Base-by-base conservation (phyloP, 2,888 invertebrate genomes). In the Morpho deidamia region DNA sequence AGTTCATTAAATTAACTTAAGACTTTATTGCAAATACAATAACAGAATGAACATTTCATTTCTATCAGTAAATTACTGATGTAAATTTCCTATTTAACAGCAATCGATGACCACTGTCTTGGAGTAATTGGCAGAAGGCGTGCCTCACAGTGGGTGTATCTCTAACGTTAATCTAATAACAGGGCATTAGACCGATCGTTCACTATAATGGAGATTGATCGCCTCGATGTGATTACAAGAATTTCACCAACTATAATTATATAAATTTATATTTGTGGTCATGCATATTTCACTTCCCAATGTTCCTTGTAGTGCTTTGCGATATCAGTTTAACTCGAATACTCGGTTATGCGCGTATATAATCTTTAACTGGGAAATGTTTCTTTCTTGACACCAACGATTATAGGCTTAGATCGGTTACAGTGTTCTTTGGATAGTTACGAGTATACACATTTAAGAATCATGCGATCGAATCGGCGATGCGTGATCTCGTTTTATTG, bases 121-220 rank as follows among this genome's bases (percentile, higher is more conserved):
- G 33, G 33, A n/a, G 9, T 48, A 55, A 49, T 51, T 39, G 45
- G 40, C 40, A 51, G 45, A 10, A 44, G 55, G 44, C 39, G 49
- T 35, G 49, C 34, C 42, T 12, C 34, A 2, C 32, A 43, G 42
- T 51, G 53, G 53, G 51, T 45, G 56, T 59, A 49, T 51, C 59
- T 54, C 44, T 11, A 65, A 65, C 61, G 62, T 67, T 66, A 59
- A 67, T 69, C 67, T 78, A 78, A 79, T 80, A 76, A 76, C 74
- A 66, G 75, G 76, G 75, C 75, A 72, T 81, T 79, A 71, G 74
- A 74, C 67, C 71, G 61, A 72, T 63, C 70, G 69, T 68, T 65
- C 63, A 74, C 73, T 78, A 77, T 78, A 77, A 82, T 79, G 74
- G 78, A 78, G 76, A 81, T 78, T 75, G 74, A 82, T 82, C 63